Evolutionary conservation across 2,113 vertebrate species (phyloP), one percentile per base, ranked within the genome.

Genomic region (Anhinga anhinga): DNA sequence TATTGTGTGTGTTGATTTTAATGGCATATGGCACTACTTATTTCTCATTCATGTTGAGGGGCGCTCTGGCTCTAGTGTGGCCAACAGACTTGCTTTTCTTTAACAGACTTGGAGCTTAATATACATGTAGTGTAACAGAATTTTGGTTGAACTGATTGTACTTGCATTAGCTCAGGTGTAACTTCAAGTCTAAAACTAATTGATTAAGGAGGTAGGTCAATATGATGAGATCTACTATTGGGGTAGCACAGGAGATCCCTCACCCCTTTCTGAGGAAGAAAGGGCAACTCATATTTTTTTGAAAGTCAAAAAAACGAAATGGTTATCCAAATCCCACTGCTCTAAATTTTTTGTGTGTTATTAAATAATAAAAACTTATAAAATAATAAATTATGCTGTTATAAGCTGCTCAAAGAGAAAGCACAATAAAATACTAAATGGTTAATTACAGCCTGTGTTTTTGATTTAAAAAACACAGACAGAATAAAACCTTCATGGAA

Each of bases 371-470:
- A 15, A 13, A 42, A 42, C 42, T 42, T 42, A 42, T 42, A 13
- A 42, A 42, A 13, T 42, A 13, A 42, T 42, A 36, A 22, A 62
- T 32, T 58, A 8, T 30, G 1, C 9, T 74, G 2, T 17, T 86
- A 25, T 44, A 72, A 77, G 7, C 9, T 27, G 3, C 17, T 62
- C 5, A 34, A 36, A 70, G 86, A 53, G 26, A 58, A 44, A 58
- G 1, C 4, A 20, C 1, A 2, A 8, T 74, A 10, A 6, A 71
- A 3, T 53, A 16, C 2, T 3, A 42, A 22, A 9, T 53, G 5
- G 4, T 47, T 80, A 13, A 14, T 86, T 80, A 14, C 8, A 71
- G 3, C 17, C 42, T 16, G 4, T 36, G 3, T 15, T 11, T 45
- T 83, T 34, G 2, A 50, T 32, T 47, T 7, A 11, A 86, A 34